Evolutionary conservation across 2,888 invertebrate species (phyloP).

Genomic region (Caenorhabditis sp.): DNA sequence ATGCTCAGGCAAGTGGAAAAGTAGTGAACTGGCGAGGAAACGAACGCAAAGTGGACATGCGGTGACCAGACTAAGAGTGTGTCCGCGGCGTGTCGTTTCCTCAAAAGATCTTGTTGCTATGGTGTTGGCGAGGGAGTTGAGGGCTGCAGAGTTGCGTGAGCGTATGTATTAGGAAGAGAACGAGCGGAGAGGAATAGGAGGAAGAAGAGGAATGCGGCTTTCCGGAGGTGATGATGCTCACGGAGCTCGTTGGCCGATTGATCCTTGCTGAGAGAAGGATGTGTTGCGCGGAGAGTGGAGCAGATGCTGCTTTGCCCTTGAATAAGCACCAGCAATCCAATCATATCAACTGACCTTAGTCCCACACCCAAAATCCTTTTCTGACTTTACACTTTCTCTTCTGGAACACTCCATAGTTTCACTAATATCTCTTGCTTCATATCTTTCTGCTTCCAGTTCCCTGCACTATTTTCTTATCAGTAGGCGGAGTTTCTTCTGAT

Average conservation of each 20-base stretch:
- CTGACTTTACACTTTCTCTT: neutral
- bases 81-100: conserved; percentile 21
- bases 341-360: neutral
- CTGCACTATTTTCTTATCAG: neutral
- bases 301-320: no score
- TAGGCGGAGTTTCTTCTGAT: conserved; percentile 1
- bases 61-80: conserved; percentile 28
- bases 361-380: neutral
- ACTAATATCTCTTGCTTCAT: no score
- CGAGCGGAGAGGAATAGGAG: conserved; percentile 20
- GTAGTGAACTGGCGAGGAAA: neutral
- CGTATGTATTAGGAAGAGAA: conserved; percentile 44
- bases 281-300: conserved; percentile 19
- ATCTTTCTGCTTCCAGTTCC: neutral
- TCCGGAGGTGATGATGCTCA: conserved; percentile 44
- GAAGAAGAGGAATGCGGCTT: neutral
- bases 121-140: conserved; percentile 41
- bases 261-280: conserved; percentile 9
- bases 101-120: conserved; percentile 51
- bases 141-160: conserved; percentile 30
- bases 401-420: no score
- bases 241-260: conserved; percentile 27
- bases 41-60: conserved; percentile 27
- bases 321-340: no score
- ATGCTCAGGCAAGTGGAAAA: conserved; percentile 9